Evolutionary conservation across 2,113 vertebrate genomes (phyloP).

Genomic region (Hydrochoerus hydrochaeris): DNA sequence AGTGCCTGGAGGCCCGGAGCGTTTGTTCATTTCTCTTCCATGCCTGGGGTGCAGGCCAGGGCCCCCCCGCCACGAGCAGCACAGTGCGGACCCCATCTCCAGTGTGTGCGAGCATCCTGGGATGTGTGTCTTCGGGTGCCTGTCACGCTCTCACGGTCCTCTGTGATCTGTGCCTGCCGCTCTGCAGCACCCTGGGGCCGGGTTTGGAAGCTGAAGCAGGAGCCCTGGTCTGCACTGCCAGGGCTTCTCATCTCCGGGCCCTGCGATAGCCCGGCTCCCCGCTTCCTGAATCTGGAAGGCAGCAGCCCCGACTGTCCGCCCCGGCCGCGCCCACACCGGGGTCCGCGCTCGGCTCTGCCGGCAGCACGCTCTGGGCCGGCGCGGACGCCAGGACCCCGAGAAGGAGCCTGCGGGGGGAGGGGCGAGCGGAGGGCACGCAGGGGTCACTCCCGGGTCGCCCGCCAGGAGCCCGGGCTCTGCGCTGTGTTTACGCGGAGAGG

Average conservation of each 20-base stretch:
- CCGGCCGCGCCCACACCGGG: no score
- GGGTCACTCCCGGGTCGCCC: constrained; percentile 94
- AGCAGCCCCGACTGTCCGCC: no score
- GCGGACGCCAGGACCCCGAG: constrained; percentile 76
- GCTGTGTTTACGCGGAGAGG: constrained; percentile 89
- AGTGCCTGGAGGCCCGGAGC: fast-evolving
- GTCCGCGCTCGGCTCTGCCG: no score
- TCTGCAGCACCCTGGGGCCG: not conserved
- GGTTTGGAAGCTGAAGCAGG: no score
- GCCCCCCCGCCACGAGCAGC: not conserved
- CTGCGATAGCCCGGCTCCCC: no score
- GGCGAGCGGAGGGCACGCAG: constrained; percentile 89
- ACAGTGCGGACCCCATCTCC: no score
- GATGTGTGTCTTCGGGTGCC: not conserved
- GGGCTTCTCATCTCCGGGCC: no score
- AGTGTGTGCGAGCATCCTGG: not conserved
- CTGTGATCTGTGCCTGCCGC: not conserved
- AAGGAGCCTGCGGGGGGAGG: constrained; percentile 91
- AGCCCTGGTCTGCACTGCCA: no score
- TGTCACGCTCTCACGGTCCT: not conserved
- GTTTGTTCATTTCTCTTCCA: not conserved
- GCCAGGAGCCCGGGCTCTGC: constrained; percentile 87
- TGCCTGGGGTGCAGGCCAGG: not conserved
- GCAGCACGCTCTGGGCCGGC: no score
- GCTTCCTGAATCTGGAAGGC: no score